These are phyloP conservation scores for Quadroppia sp. DNA, from an alignment of 2,888 invertebrate species.

Conservation along the genomic window DNA sequence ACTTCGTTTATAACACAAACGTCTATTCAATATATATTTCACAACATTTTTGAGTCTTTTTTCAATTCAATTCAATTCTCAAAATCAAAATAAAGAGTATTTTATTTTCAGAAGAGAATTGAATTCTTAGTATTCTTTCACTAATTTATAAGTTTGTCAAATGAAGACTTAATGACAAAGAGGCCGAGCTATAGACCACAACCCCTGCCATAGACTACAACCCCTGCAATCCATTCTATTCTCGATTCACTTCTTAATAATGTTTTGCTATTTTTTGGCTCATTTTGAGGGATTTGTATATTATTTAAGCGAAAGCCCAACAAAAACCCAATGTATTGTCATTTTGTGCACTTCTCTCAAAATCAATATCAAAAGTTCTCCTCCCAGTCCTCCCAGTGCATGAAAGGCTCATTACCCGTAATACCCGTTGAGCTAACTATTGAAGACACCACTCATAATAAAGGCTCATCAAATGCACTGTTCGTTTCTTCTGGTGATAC, in stretches of 20 bases:
- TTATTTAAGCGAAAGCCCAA: background rate
- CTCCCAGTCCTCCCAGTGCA: conserved; percentile 32
- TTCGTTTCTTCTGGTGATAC: background rate
- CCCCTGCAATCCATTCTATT: background rate
- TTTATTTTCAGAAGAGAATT: no score
- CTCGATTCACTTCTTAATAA: background rate
- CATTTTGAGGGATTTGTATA: background rate
- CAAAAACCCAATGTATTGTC: background rate
- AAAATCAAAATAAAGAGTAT: no score
- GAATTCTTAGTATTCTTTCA: background rate
- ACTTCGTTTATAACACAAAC: background rate
- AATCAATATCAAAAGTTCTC: background rate
- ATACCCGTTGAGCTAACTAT: conserved; percentile 21
- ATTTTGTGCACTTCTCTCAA: background rate
- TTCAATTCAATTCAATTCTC: no score
- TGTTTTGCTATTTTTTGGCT: background rate
- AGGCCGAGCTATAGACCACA: background rate
- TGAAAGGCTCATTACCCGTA: conserved; percentile 28
- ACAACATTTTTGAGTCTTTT: background rate
- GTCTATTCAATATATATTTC: background rate
- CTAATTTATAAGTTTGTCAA: background rate
- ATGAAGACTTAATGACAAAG: background rate
- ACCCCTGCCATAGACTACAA: background rate
- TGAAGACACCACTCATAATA: conserved; percentile 16
- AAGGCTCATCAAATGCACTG: background rate